A percentile compares a stretch with the other conserved stretches of the same genome.
Conservation (phyloP, 2,113 vertebrate species). For the Gavia stellata region DNA sequence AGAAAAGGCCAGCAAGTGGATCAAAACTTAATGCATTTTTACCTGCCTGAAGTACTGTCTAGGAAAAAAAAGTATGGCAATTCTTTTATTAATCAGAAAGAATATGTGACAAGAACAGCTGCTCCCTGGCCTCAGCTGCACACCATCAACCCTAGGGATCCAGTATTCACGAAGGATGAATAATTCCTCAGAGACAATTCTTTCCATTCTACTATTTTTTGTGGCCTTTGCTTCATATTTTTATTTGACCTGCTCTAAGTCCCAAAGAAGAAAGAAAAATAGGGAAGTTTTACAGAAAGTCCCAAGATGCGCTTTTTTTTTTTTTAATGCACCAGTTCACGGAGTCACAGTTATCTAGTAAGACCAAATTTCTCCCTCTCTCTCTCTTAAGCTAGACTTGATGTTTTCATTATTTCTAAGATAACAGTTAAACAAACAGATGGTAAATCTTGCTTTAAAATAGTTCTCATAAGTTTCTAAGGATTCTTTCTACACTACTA, state of each 20-base stretch:
- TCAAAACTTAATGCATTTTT: neutral
- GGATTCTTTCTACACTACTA: neutral
- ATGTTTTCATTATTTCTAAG: neutral
- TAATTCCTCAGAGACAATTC: neutral
- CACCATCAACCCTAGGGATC: neutral
- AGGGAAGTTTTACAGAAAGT: neutral
- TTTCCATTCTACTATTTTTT: neutral
- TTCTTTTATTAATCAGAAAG: neutral
- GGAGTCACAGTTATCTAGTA: neutral
- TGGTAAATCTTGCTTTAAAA: neutral
- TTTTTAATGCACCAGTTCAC: neutral
- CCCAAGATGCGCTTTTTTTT: neutral
- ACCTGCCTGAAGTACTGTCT: neutral
- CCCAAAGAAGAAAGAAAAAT: neutral
- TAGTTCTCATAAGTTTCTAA: neutral
- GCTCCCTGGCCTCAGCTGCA: neutral
- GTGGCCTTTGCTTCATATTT: neutral
- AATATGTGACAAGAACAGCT: neutral
- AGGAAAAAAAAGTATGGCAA: neutral
- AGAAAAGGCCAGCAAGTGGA: neutral
- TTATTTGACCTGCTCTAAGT: neutral
- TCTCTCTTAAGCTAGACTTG: neutral
- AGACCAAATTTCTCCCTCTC: neutral
- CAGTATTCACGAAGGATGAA: neutral
- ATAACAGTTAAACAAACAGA: neutral